These are phyloP conservation scores for Andrena camellia DNA, from an alignment of 2,888 invertebrate genomes.

Conservation along the genomic window DNA sequence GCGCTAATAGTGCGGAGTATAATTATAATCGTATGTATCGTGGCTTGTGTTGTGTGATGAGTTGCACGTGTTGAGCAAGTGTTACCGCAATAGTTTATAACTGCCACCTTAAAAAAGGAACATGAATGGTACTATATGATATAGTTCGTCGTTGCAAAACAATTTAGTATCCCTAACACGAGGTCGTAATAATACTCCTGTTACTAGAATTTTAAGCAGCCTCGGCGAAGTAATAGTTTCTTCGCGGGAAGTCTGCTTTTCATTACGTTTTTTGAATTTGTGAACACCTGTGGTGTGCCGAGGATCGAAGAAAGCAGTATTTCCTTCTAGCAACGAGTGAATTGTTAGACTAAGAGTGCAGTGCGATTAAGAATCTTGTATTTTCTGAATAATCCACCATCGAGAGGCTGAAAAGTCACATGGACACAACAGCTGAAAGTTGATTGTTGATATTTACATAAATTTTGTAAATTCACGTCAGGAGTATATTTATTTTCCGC, in stretches of 20 bases:
- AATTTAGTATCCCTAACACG: conserved; percentile 3
- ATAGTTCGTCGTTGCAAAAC: conserved; percentile 18
- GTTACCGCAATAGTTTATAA: conserved; percentile 28
- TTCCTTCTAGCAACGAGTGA: background rate
- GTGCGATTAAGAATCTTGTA: background rate
- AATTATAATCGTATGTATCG: conserved; percentile 40
- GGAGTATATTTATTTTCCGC: background rate
- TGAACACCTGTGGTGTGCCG: conserved; percentile 6
- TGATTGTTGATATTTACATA: background rate
- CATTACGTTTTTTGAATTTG: background rate
- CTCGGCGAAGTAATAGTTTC: conserved; percentile 31
- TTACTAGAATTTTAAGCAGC: conserved; percentile 28
- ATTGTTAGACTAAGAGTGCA: background rate
- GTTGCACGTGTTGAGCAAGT: conserved; percentile 1
- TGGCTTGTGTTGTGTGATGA: conserved; percentile 23
- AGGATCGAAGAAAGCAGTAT: background rate
- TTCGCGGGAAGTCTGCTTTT: background rate
- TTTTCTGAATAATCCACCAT: background rate
- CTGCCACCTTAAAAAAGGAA: conserved; percentile 33
- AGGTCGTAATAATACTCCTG: conserved; percentile 8
- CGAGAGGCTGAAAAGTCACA: background rate
- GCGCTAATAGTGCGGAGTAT: background rate
- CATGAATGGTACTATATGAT: conserved; percentile 40
- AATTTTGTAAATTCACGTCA: conserved; percentile 1
- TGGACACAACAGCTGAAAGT: background rate